Percentiles rank a stretch among this genome's conserved stretches.
Conservation (phyloP, 2,888 invertebrate species). For the Thera britannica region DNA sequence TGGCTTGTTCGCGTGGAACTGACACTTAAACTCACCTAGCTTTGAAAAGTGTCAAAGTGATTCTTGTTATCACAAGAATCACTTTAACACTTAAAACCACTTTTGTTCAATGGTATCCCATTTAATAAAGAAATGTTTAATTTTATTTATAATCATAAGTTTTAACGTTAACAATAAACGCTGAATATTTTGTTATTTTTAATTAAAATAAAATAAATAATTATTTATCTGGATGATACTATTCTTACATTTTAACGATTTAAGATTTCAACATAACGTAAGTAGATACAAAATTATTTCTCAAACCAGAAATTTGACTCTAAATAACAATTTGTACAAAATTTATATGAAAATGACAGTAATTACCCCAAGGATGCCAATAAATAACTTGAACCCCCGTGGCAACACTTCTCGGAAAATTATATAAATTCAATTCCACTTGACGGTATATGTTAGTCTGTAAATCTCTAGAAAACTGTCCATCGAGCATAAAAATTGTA, state of each 20-base stretch:
- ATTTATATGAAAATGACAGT: not conserved
- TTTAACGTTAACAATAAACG: too few relatives aligned
- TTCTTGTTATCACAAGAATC: too few relatives aligned
- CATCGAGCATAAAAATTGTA: constrained; percentile 1
- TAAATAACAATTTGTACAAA: not conserved
- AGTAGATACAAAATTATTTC: not conserved
- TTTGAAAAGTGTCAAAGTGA: too few relatives aligned
- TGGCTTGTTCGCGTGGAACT: too few relatives aligned
- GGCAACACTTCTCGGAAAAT: constrained; percentile 54
- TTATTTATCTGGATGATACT: too few relatives aligned
- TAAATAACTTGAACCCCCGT: constrained; percentile 18
- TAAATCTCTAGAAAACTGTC: constrained; percentile 8
- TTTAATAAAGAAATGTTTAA: too few relatives aligned
- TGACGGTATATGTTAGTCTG: constrained; percentile 38
- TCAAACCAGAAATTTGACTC: not conserved
- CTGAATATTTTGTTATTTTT: too few relatives aligned
- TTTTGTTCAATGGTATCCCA: too few relatives aligned
- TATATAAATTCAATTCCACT: constrained; percentile 63
- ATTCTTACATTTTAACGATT: not conserved
- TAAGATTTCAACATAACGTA: not conserved
- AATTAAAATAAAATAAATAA: too few relatives aligned
- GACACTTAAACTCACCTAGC: too few relatives aligned
- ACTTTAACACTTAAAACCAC: too few relatives aligned
- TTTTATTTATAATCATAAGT: too few relatives aligned
- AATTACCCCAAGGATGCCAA: constrained; percentile 15